Percentiles rank a stretch among this genome's conserved stretches.
Conservation (phyloP, 2,888 invertebrate genomes). For the Ptilodon capucinus region DNA sequence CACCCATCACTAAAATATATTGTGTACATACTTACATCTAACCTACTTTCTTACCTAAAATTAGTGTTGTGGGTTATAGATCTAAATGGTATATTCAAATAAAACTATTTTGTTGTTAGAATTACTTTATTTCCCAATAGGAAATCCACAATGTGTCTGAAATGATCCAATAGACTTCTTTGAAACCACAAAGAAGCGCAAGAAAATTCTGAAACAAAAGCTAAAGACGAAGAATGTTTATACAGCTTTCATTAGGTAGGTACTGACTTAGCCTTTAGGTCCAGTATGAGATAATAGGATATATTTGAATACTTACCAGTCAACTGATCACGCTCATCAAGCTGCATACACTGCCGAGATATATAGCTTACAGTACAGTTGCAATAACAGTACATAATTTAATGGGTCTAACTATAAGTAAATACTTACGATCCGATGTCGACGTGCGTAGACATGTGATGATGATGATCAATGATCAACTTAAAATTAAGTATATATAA, state of each 20-base stretch:
- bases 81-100: not conserved
- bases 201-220: slow-evolving; percentile 22
- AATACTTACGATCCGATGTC: not conserved
- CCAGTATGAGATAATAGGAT: slow-evolving; percentile 5
- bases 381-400: not conserved
- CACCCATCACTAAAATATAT: too few relatives aligned
- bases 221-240: slow-evolving; percentile 11
- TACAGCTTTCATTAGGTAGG: slow-evolving; percentile 1
- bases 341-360: not conserved
- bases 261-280: not conserved
- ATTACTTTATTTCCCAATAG: slow-evolving; percentile 23
- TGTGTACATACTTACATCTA: too few relatives aligned
- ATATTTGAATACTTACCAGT: not conserved
- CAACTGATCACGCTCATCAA: not conserved
- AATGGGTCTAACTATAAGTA: not conserved
- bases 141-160: slow-evolving; percentile 23
- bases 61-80: not conserved
- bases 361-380: not conserved
- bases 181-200: slow-evolving; percentile 19
- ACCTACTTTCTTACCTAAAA: too few relatives aligned
- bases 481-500: not conserved
- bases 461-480: not conserved
- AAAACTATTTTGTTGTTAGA: slow-evolving; percentile 1
- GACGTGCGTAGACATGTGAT: not conserved
- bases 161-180: slow-evolving; percentile 25